phyloP scores from a whole-genome alignment of 2,888 invertebrate species.

The Nematopogon swammerdamellus region DNA sequence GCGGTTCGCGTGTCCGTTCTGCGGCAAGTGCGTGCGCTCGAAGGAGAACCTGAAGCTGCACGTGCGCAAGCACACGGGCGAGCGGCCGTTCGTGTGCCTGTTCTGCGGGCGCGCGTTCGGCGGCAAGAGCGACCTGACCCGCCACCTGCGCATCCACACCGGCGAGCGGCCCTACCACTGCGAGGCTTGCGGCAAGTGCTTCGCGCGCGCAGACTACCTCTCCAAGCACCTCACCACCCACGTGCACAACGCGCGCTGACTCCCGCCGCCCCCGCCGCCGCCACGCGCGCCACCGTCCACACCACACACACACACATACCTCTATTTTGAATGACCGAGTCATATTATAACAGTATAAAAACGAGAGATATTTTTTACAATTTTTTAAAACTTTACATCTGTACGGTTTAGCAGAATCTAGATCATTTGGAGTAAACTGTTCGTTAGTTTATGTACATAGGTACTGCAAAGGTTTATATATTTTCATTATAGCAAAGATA shows the following conservation, averaged over 20 bases:
- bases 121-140: conserved; percentile 83
- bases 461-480: not conserved
- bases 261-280: conserved; percentile 5
- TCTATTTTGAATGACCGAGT: conserved; percentile 29
- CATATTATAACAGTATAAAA: conserved; percentile 37
- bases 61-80: conserved; percentile 82
- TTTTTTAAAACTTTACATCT: conserved; percentile 23
- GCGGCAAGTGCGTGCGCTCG: conserved; percentile 85
- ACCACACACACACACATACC: conserved; percentile 22
- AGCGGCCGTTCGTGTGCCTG: conserved; percentile 86
- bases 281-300: conserved; percentile 17
- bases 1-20: conserved; percentile 84
- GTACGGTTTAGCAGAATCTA: not conserved
- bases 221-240: conserved; percentile 90
- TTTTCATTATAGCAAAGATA: not conserved
- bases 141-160: conserved; percentile 84
- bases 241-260: conserved; percentile 71
- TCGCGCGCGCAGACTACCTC: conserved; percentile 85
- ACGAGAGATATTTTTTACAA: conserved; percentile 51
- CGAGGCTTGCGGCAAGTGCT: conserved; percentile 89
- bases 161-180: conserved; percentile 89
- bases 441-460: not conserved
- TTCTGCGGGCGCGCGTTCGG: conserved; percentile 88
- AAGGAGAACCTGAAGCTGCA: conserved; percentile 87
- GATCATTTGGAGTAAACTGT: not conserved